These are phyloP conservation scores for Xiphophorus maculatus DNA, from an alignment of 2,113 vertebrate species.

Conservation along the genomic window DNA sequence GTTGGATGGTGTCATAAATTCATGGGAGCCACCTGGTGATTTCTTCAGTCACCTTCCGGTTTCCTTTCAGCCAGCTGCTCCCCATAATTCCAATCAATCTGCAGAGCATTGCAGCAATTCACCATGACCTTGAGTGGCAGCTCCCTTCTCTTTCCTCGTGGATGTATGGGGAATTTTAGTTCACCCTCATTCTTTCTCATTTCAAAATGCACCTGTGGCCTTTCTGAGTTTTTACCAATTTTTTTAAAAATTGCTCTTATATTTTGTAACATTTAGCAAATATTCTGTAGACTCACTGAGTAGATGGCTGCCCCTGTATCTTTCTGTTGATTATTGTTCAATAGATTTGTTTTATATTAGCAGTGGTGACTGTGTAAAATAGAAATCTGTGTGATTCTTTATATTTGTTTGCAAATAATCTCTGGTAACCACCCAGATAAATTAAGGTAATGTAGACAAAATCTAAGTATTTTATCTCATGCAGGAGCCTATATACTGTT, in stretches of 20 bases:
- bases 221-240: conserved; percentile 35
- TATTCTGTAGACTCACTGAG: conserved; percentile 4
- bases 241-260: neutral
- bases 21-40: conserved; percentile 78
- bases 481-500: neutral
- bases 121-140: conserved; percentile 76
- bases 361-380: neutral
- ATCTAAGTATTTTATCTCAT: neutral
- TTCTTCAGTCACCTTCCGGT: conserved; percentile 75
- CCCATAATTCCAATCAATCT: conserved; percentile 77
- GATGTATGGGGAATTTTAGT: conserved; percentile 45
- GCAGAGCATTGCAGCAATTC: conserved; percentile 58
- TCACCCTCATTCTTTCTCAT: conserved; percentile 70
- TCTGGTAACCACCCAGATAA: neutral
- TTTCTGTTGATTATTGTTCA: neutral
- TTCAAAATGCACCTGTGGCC: conserved; percentile 77
- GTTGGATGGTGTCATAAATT: conserved; percentile 69
- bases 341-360: neutral
- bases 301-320: neutral
- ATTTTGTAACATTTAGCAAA: conserved; percentile 32
- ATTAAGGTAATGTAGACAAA: neutral
- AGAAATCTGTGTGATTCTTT: neutral
- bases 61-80: conserved; percentile 81
- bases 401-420: neutral
- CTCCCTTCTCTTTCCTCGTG: conserved; percentile 52